Evolutionary conservation across 2,888 invertebrate species (phyloP).

Genomic region (Epinotia ramella): DNA sequence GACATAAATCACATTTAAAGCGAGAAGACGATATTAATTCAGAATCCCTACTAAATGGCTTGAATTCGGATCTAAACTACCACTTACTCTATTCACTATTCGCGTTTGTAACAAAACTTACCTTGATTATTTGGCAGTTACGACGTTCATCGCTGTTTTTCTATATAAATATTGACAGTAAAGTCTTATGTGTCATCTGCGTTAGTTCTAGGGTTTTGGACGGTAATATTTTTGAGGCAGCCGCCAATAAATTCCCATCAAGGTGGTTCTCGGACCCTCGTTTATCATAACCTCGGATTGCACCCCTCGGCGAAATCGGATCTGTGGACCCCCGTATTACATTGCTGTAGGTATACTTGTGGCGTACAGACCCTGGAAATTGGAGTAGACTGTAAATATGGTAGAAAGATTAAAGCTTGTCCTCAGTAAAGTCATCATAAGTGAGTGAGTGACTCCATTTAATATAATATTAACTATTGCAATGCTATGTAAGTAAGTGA

Average conservation of each 20-base stretch:
- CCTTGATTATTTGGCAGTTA: background rate
- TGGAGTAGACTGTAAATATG: no score
- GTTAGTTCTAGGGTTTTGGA: background rate
- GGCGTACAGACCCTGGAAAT: background rate
- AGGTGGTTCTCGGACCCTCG: slow-evolving; percentile 28
- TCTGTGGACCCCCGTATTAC: slow-evolving; percentile 1
- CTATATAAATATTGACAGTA: background rate
- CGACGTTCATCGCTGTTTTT: background rate
- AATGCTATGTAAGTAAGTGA: no score
- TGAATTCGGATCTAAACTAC: slow-evolving; percentile 16
- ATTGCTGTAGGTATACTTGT: background rate
- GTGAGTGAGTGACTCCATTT: no score
- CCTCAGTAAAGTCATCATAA: no score
- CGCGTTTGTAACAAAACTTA: background rate
- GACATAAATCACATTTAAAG: slow-evolving; percentile 15
- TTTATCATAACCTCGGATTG: slow-evolving; percentile 40
- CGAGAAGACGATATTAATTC: slow-evolving; percentile 25
- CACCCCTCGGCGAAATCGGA: slow-evolving; percentile 29
- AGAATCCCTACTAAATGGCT: slow-evolving; percentile 16
- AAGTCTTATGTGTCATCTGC: background rate
- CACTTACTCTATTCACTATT: slow-evolving; percentile 3
- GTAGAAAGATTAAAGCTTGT: no score
- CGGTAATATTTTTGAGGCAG: slow-evolving; percentile 30
- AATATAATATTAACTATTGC: no score
- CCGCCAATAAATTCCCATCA: slow-evolving; percentile 34